Evolutionary conservation across 92 coral and sea anemone species (phyloP), one percentile per base, ranked within the genome.

Genomic region (Parazoanthus darwini): DNA sequence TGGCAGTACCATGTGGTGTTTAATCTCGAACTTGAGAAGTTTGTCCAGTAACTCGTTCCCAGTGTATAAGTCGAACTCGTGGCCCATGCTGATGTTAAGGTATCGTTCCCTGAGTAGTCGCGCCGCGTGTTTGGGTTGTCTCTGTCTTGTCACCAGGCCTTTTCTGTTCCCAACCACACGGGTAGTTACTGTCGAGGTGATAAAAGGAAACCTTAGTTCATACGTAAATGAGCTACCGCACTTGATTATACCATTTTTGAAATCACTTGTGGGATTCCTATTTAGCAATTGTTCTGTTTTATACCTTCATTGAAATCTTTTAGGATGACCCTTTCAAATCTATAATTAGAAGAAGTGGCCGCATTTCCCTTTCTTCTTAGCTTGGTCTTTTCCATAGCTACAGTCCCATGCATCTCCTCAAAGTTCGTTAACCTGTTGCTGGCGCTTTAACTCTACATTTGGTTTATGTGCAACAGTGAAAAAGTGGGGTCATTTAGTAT

Each of bases 101-200:
- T 96, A 96, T 77, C 98, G 98, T 79, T 90, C 78, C 80, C 96
- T 92, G 68, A 96, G 92, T 77, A 89, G 86, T 77, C 94, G 96
- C 63, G 98, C 98, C 72, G 95, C 98, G 80, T 94, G 94, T 77
- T 96, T 96, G 6, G 98, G 98, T 78, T 93, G 94, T 39, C 98
- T 89, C 78, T 96, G 94, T 80, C 98, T 88, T 16, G 98, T 94
- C 3, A 96, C 92, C 68, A 96, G 89, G 35, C 98, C 98, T 90
- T 96, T 96, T 81, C 93, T 95, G 92, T 96, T 96, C 66, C 94
- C 98, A 20, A 86, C 92, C 23, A 91, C 89, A 1, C 98, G 92
- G 42, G 94, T 92, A 3, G 94, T 94, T 18, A 91, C 98, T 96
- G 76, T 54, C 43, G 51, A 77, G 37, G 50, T 37, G 77, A n/a